Evolutionary conservation across 2,888 invertebrate species (phyloP).

Genomic region (Chromoteleia sp.): DNA sequence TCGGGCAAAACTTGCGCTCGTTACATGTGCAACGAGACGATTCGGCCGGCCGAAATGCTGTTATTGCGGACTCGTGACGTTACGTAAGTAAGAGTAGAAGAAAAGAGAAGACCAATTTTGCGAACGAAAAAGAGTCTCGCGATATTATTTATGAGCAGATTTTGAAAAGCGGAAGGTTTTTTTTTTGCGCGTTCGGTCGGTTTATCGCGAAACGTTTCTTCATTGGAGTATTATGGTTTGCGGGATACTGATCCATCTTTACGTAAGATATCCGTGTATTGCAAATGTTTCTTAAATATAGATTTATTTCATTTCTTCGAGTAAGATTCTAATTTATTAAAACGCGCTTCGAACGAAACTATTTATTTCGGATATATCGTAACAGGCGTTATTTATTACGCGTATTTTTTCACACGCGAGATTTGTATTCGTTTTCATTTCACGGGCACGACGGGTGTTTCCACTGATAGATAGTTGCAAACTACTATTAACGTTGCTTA

Average conservation of each 20-base stretch:
- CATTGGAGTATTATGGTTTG: neutral
- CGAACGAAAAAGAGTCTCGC: neutral
- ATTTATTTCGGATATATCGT: too few relatives aligned
- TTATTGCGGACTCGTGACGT: conserved; percentile 11
- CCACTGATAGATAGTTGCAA: conserved; percentile 56
- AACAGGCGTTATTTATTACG: too few relatives aligned
- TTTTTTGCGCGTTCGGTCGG: too few relatives aligned
- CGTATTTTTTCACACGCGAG: neutral
- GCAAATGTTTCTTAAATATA: too few relatives aligned
- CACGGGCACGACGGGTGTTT: conserved; percentile 20
- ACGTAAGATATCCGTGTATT: neutral
- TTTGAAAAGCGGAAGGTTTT: neutral
- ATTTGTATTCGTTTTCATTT: conserved; percentile 28
- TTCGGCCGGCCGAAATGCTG: conserved; percentile 14
- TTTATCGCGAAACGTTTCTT: neutral
- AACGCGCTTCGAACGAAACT: too few relatives aligned
- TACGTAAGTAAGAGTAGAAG: too few relatives aligned
- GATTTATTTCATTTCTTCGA: too few relatives aligned
- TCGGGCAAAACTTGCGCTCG: conserved; percentile 23
- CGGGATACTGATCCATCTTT: neutral
- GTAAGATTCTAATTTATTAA: conserved; percentile 4
- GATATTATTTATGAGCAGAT: conserved; percentile 7
- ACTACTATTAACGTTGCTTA: conserved; percentile 64
- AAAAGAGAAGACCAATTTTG: neutral
- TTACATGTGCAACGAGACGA: conserved; percentile 27